Conservation (phyloP, 2,888 invertebrate species). For the Cheilosia impressa region DNA sequence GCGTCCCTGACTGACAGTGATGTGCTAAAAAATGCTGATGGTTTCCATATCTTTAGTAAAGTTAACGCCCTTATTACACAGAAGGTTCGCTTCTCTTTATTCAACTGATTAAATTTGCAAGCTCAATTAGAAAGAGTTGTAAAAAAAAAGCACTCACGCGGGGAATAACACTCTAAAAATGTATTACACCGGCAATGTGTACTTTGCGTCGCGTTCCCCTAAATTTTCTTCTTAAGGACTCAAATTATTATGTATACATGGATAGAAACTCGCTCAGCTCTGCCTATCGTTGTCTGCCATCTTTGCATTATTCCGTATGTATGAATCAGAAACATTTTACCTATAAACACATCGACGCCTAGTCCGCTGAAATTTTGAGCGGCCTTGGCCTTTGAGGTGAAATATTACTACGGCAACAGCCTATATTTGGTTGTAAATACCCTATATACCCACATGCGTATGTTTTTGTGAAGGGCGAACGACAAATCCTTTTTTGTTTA, state of each 20-base stretch:
- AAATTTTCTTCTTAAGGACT: no score
- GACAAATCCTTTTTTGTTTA: conserved; percentile 2
- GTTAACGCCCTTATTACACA: neutral
- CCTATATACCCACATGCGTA: neutral
- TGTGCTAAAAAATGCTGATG: neutral
- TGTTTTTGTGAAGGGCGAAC: neutral
- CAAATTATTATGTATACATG: no score
- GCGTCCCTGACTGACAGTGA: conserved; percentile 20
- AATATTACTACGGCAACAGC: neutral
- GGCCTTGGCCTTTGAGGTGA: conserved; percentile 22
- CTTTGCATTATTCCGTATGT: neutral
- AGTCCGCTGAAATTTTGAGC: neutral
- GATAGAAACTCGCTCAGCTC: no score
- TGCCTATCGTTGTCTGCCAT: conserved; percentile 4
- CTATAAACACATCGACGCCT: neutral
- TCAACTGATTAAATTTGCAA: conserved; percentile 32
- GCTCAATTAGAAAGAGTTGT: conserved; percentile 8
- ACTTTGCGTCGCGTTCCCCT: neutral
- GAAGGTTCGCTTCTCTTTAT: neutral
- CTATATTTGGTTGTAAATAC: neutral
- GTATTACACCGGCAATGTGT: neutral
- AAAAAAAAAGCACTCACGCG: neutral
- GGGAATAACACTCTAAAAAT: no score
- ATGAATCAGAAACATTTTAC: neutral
- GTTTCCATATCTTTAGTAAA: neutral